A percentile compares a stretch with the other conserved stretches of the same genome.
Conservation (phyloP, 2,888 invertebrate species). For the Rhagonycha fulva region DNA sequence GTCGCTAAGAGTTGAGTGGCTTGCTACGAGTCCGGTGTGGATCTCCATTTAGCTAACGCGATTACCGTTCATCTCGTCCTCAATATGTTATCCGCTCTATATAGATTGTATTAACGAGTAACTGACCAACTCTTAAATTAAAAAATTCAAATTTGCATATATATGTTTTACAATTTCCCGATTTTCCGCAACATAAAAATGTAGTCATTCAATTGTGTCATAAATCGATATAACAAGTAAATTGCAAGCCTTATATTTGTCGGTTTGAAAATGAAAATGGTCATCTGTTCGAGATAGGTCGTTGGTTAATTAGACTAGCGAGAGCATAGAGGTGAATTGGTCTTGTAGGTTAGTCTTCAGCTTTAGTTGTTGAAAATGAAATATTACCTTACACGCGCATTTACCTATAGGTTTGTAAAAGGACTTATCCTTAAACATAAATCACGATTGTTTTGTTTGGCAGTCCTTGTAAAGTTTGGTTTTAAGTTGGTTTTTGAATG, state of each 20-base stretch:
- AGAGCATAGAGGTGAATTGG: constrained; percentile 23
- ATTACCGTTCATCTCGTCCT: constrained; percentile 32
- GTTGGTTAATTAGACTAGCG: constrained; percentile 33
- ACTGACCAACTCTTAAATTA: constrained; percentile 15
- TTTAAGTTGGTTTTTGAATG: constrained; percentile 30
- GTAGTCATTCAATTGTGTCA: constrained; percentile 28
- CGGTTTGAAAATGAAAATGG: constrained; percentile 25
- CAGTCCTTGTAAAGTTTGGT: constrained; percentile 19
- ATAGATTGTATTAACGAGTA: constrained; percentile 15
- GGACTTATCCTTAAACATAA: constrained; percentile 24
- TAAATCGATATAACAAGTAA: constrained; percentile 32
- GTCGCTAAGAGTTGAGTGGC: constrained; percentile 46
- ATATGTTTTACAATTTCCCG: constrained; percentile 35
- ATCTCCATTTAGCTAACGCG: constrained; percentile 39
- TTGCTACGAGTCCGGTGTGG: constrained; percentile 26
- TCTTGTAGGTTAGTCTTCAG: constrained; percentile 20
- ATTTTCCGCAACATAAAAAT: constrained; percentile 39
- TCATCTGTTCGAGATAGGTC: constrained; percentile 21
- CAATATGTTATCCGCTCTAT: constrained; percentile 4
- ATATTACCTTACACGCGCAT: constrained; percentile 16
- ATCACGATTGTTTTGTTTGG: constrained; percentile 26
- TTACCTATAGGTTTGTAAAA: constrained; percentile 14
- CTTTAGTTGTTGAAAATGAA: constrained; percentile 24
- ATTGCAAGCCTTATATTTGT: constrained; percentile 12
- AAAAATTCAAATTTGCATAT: constrained; percentile 21